Evolutionary conservation across 2,888 invertebrate species (phyloP).

Genomic region (Papilio protenor): DNA sequence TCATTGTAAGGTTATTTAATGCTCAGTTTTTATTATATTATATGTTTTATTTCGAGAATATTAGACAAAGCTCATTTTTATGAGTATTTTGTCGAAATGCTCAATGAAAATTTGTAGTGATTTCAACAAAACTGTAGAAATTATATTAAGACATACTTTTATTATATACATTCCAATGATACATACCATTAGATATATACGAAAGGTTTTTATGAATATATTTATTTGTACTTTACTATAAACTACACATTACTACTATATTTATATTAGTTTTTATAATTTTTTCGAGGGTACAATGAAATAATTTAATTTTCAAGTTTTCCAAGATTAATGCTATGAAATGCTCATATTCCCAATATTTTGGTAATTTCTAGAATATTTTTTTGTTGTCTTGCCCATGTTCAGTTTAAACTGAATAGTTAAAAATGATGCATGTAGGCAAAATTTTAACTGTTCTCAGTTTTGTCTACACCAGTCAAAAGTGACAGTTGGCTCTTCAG

Average conservation of each 20-base stretch:
- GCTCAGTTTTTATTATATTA: neutral
- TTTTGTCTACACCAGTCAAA: too few species aligned
- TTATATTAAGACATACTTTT: neutral
- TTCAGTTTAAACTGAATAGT: too few species aligned
- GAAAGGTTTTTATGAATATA: neutral
- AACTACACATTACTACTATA: neutral
- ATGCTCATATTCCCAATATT: neutral
- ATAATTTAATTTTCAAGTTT: neutral
- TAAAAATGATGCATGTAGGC: too few species aligned
- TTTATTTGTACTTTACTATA: neutral
- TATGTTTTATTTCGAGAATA: neutral
- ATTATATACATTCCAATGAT: neutral
- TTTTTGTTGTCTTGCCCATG: neutral
- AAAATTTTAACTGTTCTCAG: too few species aligned
- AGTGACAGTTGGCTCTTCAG: too few species aligned
- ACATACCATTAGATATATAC: neutral
- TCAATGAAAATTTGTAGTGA: too few species aligned
- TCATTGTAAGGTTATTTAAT: neutral
- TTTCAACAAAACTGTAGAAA: neutral
- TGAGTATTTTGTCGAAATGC: neutral
- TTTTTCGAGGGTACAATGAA: neutral
- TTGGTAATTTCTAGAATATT: neutral
- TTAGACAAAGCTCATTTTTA: too few species aligned
- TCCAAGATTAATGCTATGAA: neutral
- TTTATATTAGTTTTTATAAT: neutral